Base-by-base conservation (phyloP, 2,797 vertebrate genomes). In the Gouania willdenowi region DNA sequence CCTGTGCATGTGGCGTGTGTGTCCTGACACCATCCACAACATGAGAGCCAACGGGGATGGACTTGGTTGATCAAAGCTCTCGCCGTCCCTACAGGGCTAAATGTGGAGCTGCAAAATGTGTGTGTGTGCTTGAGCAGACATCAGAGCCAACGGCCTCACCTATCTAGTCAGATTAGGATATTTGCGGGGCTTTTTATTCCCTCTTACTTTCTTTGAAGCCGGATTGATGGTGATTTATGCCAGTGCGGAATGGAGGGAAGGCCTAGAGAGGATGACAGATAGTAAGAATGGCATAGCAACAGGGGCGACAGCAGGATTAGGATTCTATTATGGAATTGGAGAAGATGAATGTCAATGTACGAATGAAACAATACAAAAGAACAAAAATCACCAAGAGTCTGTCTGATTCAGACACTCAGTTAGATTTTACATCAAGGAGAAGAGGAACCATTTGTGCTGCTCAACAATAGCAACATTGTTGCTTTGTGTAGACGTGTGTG, bases 31-130 rank as follows among this genome's bases (percentile, higher is more conserved):
- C n/a, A 9, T 41, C 33, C 42, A 48, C 21, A 12, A 26, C 41
- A 42, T 48, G 49, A 36, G 31, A 29, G 28, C 37, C 32, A 47
- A 17, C 22, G 20, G 18, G n/a, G n/a, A n/a, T 45, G 31, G 33
- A 62, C 40, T 73, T 8, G 16, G 55, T 75, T 75, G 61, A 75
- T 81, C 69, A 72, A 64, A 73, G 58, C 52, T 45, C 51, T 60
- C 31, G 50, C 23, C 48, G 8, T 31, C 1, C 6, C 36, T 37
- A 33, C 31, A 28, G 42, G 32, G 36, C 68, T 71, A 65, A 62
- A 73, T 79, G 44, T 57, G 32, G 33, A 41, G 12, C 23, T 25
- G 43, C 6, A 25, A 11, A 34, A 4, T 46, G 5, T 49, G n/a
- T 65, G 28, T 20, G 13, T 15, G 26, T 27, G 34, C 40, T 41